A percentile compares a stretch with the other conserved stretches of the same genome.
Conservation (phyloP, 2,888 invertebrate genomes). For the Rotaria macrura region DNA sequence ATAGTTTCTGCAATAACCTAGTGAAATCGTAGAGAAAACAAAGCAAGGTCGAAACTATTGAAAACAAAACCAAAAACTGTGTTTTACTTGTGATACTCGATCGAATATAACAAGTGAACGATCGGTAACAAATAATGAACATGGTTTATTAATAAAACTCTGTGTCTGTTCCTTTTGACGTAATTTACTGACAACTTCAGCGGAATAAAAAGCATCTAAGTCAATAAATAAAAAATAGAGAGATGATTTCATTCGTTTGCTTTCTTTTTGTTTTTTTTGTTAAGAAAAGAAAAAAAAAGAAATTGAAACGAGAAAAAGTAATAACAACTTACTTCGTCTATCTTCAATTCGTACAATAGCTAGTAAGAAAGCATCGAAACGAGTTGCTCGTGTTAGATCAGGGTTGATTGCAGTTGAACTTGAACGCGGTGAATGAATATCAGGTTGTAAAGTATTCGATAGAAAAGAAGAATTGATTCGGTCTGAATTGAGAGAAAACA, state of each 20-base stretch:
- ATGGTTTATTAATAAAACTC: constrained; percentile 15
- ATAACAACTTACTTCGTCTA: background rate
- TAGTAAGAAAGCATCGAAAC: background rate
- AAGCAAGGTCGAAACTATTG: too few species aligned
- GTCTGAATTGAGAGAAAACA: background rate
- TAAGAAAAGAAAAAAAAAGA: too few species aligned
- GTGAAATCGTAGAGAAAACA: too few species aligned
- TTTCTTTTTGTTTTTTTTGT: too few species aligned
- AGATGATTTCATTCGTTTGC: background rate
- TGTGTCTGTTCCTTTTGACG: constrained; percentile 17
- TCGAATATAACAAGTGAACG: background rate
- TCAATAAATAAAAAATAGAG: too few species aligned
- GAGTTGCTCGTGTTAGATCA: background rate
- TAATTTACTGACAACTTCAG: constrained; percentile 10
- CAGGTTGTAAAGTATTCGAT: background rate
- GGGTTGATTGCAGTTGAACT: background rate
- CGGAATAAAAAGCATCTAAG: background rate
- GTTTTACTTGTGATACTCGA: background rate
- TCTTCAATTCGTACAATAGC: background rate
- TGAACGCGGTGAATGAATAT: background rate
- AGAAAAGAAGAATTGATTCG: background rate
- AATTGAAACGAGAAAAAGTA: background rate
- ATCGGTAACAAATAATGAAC: background rate
- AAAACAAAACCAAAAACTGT: too few species aligned
- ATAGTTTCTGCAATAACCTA: background rate